Base-by-base conservation (phyloP, 2,113 vertebrate genomes). In the Leucopsar rothschildi region DNA sequence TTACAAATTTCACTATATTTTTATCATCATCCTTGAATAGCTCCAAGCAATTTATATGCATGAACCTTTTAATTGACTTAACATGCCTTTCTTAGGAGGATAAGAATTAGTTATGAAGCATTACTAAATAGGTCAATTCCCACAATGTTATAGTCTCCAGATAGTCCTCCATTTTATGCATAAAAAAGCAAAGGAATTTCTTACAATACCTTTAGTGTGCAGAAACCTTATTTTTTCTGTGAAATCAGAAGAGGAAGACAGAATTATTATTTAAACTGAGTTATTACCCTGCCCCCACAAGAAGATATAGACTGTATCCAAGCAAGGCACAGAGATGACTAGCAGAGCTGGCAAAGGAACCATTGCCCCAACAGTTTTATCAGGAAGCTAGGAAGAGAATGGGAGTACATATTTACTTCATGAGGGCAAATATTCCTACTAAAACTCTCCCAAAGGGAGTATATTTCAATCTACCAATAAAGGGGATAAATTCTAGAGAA, bases 101-200 rank as follows among this genome's bases (percentile, higher is more conserved):
- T 79, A 89, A 86, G 72, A 89, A 79, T 95, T 82, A 45, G 31
- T 72, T 60, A 89, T 33, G 63, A 85, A 88, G 27, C 35, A 55
- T 70, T 91, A 77, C 42, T 91, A 96, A 93, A 82, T 83, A 59
- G 73, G 87, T 93, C 71, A 93, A 59, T 82, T 86, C 79, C 63
- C 47, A 59, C 9, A 2, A 72, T 80, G 39, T 61, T 82, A 24
- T 16, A 72, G 21, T 80, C 78, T 92, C 63, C 73, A 39, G 27
- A 61, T 72, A 87, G 23, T 27, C 9, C 12, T 70, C 49, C 29
- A 81, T 87, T 82, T 90, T 59, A 80, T 29, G 24, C 40, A 33
- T 44, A 85, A 81, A 76, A 85, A 15, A 52, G 2, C 24, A 33
- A 68, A 80, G 15, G 10, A 12, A 76, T 95, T 87, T 70, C 63